Evolutionary conservation across 2,888 invertebrate genomes (phyloP).

Genomic region (Phaonia tiefii): DNA sequence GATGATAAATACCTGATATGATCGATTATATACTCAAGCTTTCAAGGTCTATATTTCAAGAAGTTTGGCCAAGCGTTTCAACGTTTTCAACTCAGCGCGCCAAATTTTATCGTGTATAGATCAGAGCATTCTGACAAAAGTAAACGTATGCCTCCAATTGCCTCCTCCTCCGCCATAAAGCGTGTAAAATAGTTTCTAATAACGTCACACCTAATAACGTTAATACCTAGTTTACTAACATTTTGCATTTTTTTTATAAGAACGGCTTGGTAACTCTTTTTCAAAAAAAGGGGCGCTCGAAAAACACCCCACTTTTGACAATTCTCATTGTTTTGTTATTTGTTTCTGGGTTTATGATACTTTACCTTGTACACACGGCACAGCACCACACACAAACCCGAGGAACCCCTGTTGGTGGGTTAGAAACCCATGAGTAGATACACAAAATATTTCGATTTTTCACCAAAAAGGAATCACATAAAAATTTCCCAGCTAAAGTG

Average conservation of each 20-base stretch:
- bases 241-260: no score
- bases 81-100: no score
- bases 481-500: background rate
- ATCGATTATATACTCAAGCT: no score
- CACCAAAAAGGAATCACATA: conserved; percentile 48
- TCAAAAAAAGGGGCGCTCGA: conserved; percentile 42
- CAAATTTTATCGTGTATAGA: no score
- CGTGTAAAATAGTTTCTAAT: background rate
- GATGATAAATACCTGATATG: no score
- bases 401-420: no score
- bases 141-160: background rate
- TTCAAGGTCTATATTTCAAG: no score
- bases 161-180: background rate
- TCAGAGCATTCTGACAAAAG: background rate
- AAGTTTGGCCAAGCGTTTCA: no score
- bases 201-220: no score
- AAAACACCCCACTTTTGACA: conserved; percentile 59
- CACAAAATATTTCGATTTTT: conserved; percentile 66
- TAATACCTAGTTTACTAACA: no score
- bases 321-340: conserved; percentile 63
- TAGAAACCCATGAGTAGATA: conserved; percentile 51
- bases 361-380: conserved; percentile 34
- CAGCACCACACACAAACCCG: conserved; percentile 16
- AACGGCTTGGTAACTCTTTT: no score
- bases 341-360: no score